Percentiles rank a stretch among this genome's conserved stretches.
phyloP scores from a whole-genome alignment of 2,888 invertebrate genomes.

The Philereme vetulata region DNA sequence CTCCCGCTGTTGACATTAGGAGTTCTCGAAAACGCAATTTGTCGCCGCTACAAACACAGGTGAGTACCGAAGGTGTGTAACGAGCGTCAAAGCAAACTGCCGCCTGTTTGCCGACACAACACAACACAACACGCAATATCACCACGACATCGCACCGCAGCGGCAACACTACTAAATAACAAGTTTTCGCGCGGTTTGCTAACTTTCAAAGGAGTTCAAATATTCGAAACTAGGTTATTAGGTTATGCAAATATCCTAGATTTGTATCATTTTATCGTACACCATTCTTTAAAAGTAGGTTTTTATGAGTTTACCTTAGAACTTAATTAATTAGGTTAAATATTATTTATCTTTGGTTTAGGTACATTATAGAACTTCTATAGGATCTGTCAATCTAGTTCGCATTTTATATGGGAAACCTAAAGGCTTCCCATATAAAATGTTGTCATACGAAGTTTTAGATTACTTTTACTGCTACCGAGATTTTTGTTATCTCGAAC shows the following conservation, averaged over 20 bases:
- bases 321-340: too few species aligned
- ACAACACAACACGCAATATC: constrained; percentile 10
- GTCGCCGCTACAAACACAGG: constrained; percentile 3
- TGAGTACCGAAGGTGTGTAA: constrained; percentile 1
- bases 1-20: too few species aligned
- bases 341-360: too few species aligned
- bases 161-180: neutral
- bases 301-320: too few species aligned
- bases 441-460: too few species aligned
- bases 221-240: constrained; percentile 6
- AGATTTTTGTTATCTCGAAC: too few species aligned
- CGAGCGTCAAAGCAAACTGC: constrained; percentile 1
- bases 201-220: constrained; percentile 1
- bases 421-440: too few species aligned
- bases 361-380: too few species aligned
- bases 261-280: neutral
- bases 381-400: too few species aligned
- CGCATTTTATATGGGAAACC: too few species aligned
- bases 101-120: constrained; percentile 6
- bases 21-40: constrained; percentile 4
- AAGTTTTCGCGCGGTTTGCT: constrained; percentile 1
- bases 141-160: constrained; percentile 5
- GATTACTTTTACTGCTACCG: too few species aligned
- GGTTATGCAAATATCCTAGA: constrained; percentile 10
- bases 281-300: too few species aligned